Evolutionary conservation across 2,888 invertebrate species (phyloP).

Genomic region (Ormyrus pomaceus): DNA sequence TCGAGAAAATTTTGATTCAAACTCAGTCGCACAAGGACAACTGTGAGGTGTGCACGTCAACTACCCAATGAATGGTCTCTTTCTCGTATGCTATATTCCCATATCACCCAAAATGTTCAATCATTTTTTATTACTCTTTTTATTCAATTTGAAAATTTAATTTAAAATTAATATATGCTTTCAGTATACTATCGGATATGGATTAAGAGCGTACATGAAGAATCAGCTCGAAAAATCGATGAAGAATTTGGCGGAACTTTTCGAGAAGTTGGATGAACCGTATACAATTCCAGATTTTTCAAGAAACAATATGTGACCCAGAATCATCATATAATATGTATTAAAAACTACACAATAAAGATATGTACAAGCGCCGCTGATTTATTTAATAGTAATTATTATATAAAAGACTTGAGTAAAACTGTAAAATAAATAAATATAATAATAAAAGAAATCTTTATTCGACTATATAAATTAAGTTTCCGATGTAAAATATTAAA

Average conservation of each 20-base stretch:
- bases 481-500: not conserved
- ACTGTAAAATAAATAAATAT: too few relatives aligned
- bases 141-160: not conserved
- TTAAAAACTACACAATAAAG: too few relatives aligned
- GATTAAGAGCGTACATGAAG: constrained; percentile 55
- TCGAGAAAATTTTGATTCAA: too few relatives aligned
- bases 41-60: not conserved
- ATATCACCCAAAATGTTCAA: not conserved
- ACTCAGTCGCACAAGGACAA: not conserved
- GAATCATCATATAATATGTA: too few relatives aligned
- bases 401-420: too few relatives aligned
- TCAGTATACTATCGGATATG: constrained; percentile 63
- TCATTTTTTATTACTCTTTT: not conserved
- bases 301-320: not conserved
- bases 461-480: too few relatives aligned
- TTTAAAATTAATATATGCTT: constrained; percentile 38
- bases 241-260: constrained; percentile 57
- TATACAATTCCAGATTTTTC: constrained; percentile 46
- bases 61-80: constrained; percentile 26
- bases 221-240: constrained; percentile 59
- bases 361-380: too few relatives aligned
- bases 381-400: too few relatives aligned
- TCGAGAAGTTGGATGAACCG: constrained; percentile 50
- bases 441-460: too few relatives aligned
- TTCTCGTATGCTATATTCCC: not conserved